Base-by-base conservation (phyloP, 2,797 vertebrate species). In the Synanceia verrucosa region DNA sequence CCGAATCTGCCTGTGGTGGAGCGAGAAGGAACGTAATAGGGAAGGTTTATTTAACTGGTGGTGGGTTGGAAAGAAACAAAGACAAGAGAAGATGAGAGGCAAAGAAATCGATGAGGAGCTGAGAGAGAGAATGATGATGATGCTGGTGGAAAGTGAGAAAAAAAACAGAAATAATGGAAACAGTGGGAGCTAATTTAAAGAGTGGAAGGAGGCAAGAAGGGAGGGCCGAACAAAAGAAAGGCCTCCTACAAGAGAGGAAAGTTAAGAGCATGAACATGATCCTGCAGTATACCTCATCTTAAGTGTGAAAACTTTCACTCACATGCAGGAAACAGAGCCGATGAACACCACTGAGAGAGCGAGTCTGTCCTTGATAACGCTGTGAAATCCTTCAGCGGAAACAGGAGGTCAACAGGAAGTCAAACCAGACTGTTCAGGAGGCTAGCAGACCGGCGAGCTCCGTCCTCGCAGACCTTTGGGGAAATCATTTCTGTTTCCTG, bases 71-170 rank as follows among this genome's bases (percentile, higher is more conserved):
- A 64, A 82, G 59, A 75, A 69, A 76, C 37, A 76, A 80, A 78
- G 73, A 74, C 4, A 43, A 52, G 29, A 73, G 68, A 80, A 56
- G 70, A 85, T 67, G 71, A 82, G 66, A 82, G 46, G 63, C 51
- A 76, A 33, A 81, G 55, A 88, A 84, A 86, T 86, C 72, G 65
- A 88, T 86, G 56, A 71, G 61, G n/a, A 80, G 65, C 81, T 81
- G 59, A 65, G 56, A 77, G 56, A 77, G 67, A 78, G 57, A 73
- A 74, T 21, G 33, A 56, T 37, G 53, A 62, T 66, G 59, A 70
- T 52, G 66, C 43, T 61, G 69, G 41, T 56, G 44, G 59, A 73
- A 76, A 73, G 34, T 47, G 59, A 12, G 75, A 73, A 78, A 69
- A 78, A 67, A 48, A 64, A 69, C 67, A 66, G 51, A 67, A 73